phyloP scores from a whole-genome alignment of 2,888 invertebrate genomes.

The Mythimna lalbum region DNA sequence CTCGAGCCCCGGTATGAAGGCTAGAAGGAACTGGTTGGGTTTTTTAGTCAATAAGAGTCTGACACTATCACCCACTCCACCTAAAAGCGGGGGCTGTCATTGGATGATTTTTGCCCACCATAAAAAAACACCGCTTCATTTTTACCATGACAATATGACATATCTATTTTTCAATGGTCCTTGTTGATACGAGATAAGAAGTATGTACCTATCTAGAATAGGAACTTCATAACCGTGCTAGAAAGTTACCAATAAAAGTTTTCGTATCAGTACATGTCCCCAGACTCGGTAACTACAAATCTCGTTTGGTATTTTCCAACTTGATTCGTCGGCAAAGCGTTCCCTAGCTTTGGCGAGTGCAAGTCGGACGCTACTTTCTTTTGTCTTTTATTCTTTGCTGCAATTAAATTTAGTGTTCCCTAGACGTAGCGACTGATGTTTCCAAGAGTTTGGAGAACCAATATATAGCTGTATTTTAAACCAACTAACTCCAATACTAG shows the following conservation, averaged over 20 bases:
- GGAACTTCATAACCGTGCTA: constrained; percentile 11
- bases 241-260: constrained; percentile 56
- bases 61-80: no score
- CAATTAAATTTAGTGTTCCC: constrained; percentile 47
- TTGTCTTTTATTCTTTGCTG: constrained; percentile 39
- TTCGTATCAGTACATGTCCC: constrained; percentile 44
- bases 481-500: no score
- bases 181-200: background rate
- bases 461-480: background rate
- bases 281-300: constrained; percentile 49
- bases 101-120: no score
- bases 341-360: constrained; percentile 39
- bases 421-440: constrained; percentile 4
- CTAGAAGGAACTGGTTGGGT: no score
- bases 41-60: no score
- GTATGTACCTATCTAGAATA: background rate
- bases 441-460: background rate
- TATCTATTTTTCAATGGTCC: no score
- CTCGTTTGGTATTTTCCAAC: constrained; percentile 56
- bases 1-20: no score
- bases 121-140: no score
- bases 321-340: constrained; percentile 47
- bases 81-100: no score
- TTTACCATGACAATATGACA: background rate
- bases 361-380: constrained; percentile 46